Percentiles rank a stretch among this genome's conserved stretches.
Conservation (phyloP, 2,888 invertebrate genomes). For the Stratiomys singularior region DNA sequence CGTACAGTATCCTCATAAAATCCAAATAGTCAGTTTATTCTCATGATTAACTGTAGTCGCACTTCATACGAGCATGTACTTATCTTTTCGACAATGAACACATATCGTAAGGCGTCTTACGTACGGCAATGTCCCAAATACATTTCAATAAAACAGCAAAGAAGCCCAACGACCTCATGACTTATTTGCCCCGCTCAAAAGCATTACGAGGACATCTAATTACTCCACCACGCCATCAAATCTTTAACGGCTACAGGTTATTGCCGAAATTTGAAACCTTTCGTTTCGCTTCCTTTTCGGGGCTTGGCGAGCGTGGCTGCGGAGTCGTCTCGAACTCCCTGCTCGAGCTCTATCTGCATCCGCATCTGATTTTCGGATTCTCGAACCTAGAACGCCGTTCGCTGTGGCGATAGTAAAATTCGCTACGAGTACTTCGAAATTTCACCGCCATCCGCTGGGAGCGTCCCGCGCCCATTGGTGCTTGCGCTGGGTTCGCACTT, state of each 20-base stretch:
- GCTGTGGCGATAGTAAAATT: not conserved
- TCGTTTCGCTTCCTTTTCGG: conserved; percentile 38
- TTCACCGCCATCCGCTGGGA: not conserved
- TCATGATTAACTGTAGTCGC: not conserved
- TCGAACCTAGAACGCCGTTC: conserved; percentile 2
- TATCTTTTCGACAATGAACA: not conserved
- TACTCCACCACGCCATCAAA: conserved; percentile 28
- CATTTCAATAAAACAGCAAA: conserved; percentile 8
- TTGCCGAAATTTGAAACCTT: conserved; percentile 37
- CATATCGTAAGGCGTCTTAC: not conserved
- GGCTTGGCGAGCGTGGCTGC: not conserved
- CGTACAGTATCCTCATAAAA: not conserved
- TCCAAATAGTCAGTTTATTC: not conserved
- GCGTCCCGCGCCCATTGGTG: not conserved
- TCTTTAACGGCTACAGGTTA: conserved; percentile 19
- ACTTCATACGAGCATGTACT: not conserved
- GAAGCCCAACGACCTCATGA: conserved; percentile 32
- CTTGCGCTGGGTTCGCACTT: not conserved
- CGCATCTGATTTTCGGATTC: not conserved
- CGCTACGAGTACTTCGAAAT: not conserved
- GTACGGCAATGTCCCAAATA: conserved; percentile 10
- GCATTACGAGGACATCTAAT: conserved; percentile 24
- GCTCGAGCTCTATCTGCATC: too few relatives aligned
- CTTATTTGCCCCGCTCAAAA: conserved; percentile 25
- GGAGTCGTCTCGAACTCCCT: not conserved